Base-by-base conservation (phyloP, 30 jellyfish, hydroid and myxozoan genomes). In the Thelohanellus kitauei region DNA sequence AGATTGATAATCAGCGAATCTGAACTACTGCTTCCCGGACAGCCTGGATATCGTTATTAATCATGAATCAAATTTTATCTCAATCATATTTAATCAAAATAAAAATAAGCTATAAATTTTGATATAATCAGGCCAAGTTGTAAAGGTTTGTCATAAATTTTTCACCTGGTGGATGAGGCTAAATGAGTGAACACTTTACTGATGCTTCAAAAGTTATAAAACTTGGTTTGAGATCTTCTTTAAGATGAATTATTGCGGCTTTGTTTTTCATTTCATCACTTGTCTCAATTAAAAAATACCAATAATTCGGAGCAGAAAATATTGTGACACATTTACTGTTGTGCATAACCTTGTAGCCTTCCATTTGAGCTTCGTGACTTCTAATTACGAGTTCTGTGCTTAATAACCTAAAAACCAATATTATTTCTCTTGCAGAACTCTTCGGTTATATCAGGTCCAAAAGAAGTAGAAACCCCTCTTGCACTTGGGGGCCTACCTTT, bases 231-330 rank as follows among this genome's bases (percentile, higher is more conserved):
- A 75, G 51, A 31, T 78, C 71, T 12, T 25, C 25, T 21, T 56
- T 56, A 23, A 75, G 38, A 11, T 87, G 62, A 11, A 75, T 75
- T 35, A 40, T 61, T 2, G 93, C 93, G 12, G 87, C 93, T 75
- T 75, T 75, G 66, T 75, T 75, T 3, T 87, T 87, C 93, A 75
- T 75, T 40, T 75, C 87, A 49, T 75, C 93, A 38, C 93, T 75
- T 30, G 34, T 51, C 44, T 21, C 12, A 31, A 34, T 17, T 31
- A 9, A 33, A 45, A 48, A 0, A 21, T 42, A 78, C 97, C 97
- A 78, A 46, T 78, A 78, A 64, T 78, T 78, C 8, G 97, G 97
- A 1, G 97, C 97, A 15, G 97, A 78, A 27, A 78, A 78, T 6
- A 78, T 87, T 1, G 97, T 78, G 33, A 78, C 64, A 38, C 97